Base-by-base conservation (phyloP, 2,113 vertebrate species). In the Sphaerodactylus townsendi region DNA sequence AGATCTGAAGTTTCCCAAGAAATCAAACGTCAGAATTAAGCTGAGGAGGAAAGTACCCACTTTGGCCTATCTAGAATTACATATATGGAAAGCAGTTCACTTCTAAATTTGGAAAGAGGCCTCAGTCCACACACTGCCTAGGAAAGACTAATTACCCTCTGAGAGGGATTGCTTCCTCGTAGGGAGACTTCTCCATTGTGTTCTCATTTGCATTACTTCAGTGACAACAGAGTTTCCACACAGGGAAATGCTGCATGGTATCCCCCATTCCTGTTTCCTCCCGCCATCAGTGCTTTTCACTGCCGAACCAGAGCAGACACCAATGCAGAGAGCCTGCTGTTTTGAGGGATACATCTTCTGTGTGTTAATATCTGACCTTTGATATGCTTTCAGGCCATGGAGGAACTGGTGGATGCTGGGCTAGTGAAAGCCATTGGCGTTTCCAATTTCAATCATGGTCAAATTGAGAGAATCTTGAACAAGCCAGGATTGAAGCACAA, bases 381-480 rank as follows among this genome's bases (percentile, higher is more conserved):
- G 6, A 1, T 82, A 1, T 39, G 13, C 30, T 82, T 0, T 41
- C 81, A 99, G 98, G 98, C 78, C 17, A 98, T 99, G 98, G 98
- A 99, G 11, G 97, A 97, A 59, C 96, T 99, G 85, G 94, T 99
- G 72, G 98, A 98, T 37, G 95, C 94, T 56, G 98, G 98, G 1
- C 82, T 98, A 90, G 98, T 97, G 70, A 99, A 97, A 93, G 96
- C 98, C 10, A 96, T 99, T 19, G 98, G 98, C 0, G 10, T 99
- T 78, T 99, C 98, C 82, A 99, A 99, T 95, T 99, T 99, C 72
- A 99, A 98, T 95, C 96, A 85, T 68, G 94, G 96, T 2, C 98
- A 99, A 91, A 95, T 95, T 5, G 98, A 98, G 90, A 94, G 94
- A 53, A 85, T 99, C 81, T 91, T 99, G 85, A 98, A 97, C 91